Base-by-base conservation (phyloP, 2,888 invertebrate genomes). In the Coenonympha glycerion region DNA sequence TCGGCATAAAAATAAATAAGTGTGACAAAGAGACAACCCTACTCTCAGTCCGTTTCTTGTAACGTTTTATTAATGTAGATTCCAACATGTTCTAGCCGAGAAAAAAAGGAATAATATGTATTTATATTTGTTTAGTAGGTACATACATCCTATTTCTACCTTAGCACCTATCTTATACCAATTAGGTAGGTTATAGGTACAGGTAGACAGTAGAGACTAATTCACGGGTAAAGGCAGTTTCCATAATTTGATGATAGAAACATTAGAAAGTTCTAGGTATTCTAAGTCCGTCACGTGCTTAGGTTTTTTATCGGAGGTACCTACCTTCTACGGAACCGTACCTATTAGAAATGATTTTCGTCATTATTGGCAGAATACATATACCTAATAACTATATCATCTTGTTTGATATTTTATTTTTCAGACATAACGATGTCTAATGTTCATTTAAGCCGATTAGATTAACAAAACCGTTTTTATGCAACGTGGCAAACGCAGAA, bases 21-120 rank as follows among this genome's bases (percentile, higher is more conserved):
- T 11, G n/a, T 11, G 18, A 21, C 16, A 19, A 22, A 9, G 6
- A 21, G 31, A 15, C 33, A 45, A 16, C 45, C 45, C 45, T 45
- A 24, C 24, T 24, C 22, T 3, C 6, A 65, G 65, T 73, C 58
- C 55, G 69, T 64, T 64, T 65, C 59, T 60, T 56, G 58, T 63
- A 59, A 60, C 61, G 64, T 22, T 37, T 30, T 37, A 65, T 63
- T 65, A 64, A 66, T 62, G 64, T 65, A 61, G 60, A 68, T 67
- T 65, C 65, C 65, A 55, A 57, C 57, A 57, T 61, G 63, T 54
- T 56, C 55, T 44, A 55, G 34, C 26, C 9, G 33, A 39, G 22
- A 46, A 44, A 52, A 53, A 51, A 42, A 53, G 21, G 46, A 22
- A 31, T n/a, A n/a, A n/a, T n/a, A n/a, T n/a, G n/a, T 31, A 47